phyloP scores from a whole-genome alignment of 2,888 invertebrate genomes.

The Zootermopsis nevadensis region DNA sequence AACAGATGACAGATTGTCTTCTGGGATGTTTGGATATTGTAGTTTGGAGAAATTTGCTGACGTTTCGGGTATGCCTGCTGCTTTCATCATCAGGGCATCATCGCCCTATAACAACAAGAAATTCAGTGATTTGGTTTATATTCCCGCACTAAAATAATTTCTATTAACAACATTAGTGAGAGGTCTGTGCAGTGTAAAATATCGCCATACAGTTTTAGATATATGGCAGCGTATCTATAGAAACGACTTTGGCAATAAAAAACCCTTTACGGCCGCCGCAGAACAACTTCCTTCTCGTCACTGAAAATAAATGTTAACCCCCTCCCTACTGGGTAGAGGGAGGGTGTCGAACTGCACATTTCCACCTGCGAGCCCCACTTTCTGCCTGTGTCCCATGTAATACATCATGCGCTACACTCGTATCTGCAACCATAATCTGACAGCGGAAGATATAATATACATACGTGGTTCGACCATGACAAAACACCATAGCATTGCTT shows the following conservation, averaged over 20 bases:
- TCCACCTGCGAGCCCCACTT: slow-evolving; percentile 1
- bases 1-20: too few species aligned
- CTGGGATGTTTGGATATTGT: too few species aligned
- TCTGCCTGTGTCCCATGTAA: neutral
- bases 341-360: neutral
- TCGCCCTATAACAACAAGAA: too few species aligned
- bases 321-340: neutral
- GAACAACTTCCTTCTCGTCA: slow-evolving; percentile 5
- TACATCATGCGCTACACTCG: neutral
- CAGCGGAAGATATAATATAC: slow-evolving; percentile 7
- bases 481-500: slow-evolving; percentile 2
- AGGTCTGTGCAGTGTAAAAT: neutral
- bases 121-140: neutral
- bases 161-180: neutral
- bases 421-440: slow-evolving; percentile 9
- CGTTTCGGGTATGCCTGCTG: too few species aligned
- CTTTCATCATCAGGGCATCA: too few species aligned
- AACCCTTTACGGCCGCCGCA: neutral
- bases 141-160: neutral
- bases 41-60: too few species aligned
- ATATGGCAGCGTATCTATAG: neutral
- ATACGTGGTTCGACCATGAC: neutral
- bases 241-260: neutral
- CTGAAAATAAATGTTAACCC: neutral
- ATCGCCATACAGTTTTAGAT: neutral